A percentile compares a stretch with the other conserved stretches of the same genome.
Evolutionary conservation across 2,888 invertebrate species (phyloP).

Genomic region (Monochamus alternatus): DNA sequence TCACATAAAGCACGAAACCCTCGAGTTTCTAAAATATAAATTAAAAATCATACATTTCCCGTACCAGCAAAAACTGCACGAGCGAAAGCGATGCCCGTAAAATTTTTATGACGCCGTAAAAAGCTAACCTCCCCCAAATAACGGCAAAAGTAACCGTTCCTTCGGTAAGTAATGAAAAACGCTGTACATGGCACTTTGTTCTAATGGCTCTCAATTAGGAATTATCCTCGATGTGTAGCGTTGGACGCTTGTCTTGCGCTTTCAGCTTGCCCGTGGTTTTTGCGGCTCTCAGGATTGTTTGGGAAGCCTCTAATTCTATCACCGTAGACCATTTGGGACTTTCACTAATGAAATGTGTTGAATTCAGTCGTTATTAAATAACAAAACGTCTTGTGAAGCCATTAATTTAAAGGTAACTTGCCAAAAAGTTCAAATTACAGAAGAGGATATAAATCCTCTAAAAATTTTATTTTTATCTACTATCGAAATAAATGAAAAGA

Average conservation of each 20-base stretch:
- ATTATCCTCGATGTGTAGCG: slow-evolving; percentile 42
- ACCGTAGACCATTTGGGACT: slow-evolving; percentile 4
- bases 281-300: slow-evolving; percentile 36
- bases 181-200: slow-evolving; percentile 29
- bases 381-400: not conserved
- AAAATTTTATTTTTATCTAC: not conserved
- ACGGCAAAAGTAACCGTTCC: slow-evolving; percentile 1
- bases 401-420: not conserved
- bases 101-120: not conserved
- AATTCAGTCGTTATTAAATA: not conserved
- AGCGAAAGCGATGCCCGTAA: not conserved
- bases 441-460: too few species aligned
- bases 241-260: slow-evolving; percentile 51
- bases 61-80: not conserved
- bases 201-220: slow-evolving; percentile 45
- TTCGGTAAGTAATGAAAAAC: slow-evolving; percentile 31
- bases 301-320: not conserved
- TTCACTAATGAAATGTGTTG: not conserved
- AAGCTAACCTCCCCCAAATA: not conserved
- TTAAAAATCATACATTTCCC: not conserved
- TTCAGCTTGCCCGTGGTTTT: slow-evolving; percentile 48
- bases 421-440: not conserved
- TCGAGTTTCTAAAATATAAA: not conserved
- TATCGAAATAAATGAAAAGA: too few species aligned
- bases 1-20: not conserved